Evolutionary conservation across 1,140 invertebrate species (phyloP).

Genomic region (Pseudachorutes palmiensis): DNA sequence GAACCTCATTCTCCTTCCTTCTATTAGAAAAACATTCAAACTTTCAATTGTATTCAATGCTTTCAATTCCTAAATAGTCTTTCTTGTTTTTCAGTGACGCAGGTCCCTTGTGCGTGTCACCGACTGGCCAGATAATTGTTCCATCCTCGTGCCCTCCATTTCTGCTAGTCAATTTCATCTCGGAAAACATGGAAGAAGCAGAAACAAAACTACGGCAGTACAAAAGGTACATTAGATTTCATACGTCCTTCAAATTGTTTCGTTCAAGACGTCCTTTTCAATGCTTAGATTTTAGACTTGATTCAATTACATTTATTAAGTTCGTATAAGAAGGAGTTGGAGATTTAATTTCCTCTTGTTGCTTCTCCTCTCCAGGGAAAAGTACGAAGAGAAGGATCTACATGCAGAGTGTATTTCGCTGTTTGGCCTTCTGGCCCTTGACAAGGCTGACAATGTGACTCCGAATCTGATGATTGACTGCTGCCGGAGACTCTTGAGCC

Average conservation of each 20-base stretch:
- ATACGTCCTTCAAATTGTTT: too few relatives aligned
- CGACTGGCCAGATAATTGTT: conserved; percentile 83
- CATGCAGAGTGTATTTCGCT: conserved; percentile 55
- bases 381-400: conserved; percentile 64
- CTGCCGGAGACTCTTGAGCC: conserved; percentile 47
- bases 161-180: conserved; percentile 73
- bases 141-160: conserved; percentile 78
- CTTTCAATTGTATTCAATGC: too few relatives aligned
- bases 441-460: conserved; percentile 82
- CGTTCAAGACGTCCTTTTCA: too few relatives aligned
- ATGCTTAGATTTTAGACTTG: too few relatives aligned
- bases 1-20: too few relatives aligned
- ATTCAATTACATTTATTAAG: too few relatives aligned
- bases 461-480: conserved; percentile 80
- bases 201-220: conserved; percentile 60
- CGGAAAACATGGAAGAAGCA: conserved; percentile 65
- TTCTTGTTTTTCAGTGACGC: conserved; percentile 59
- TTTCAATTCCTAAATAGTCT: neutral
- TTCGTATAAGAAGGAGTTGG: too few relatives aligned
- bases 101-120: conserved; percentile 83
- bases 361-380: too few relatives aligned
- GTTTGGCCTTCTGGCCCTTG: conserved; percentile 59
- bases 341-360: too few relatives aligned
- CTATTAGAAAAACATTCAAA: too few relatives aligned
- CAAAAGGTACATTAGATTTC: conserved; percentile 56